Conservation (phyloP, 2,888 invertebrate species). For the Clusia tigrina region DNA sequence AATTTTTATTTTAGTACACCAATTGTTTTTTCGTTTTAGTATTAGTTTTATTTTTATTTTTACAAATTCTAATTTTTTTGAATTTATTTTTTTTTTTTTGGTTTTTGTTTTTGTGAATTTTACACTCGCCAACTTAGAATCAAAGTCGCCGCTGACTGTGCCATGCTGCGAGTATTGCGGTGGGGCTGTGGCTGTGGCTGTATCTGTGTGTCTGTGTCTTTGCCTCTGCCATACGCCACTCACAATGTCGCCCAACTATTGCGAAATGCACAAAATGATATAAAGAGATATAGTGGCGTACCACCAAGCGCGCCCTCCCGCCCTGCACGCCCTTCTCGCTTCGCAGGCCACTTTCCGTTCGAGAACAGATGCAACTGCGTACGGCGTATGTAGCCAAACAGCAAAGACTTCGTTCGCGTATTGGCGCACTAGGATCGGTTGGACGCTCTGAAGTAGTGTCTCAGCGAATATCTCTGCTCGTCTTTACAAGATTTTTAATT, state of each 20-base stretch:
- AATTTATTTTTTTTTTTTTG: conserved; percentile 49
- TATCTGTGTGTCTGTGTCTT: neutral
- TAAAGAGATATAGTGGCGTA: neutral
- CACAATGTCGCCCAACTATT: conserved; percentile 12
- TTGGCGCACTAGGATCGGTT: no score
- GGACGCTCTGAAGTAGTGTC: neutral
- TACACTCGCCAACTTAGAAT: conserved; percentile 14
- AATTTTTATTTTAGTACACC: conserved; percentile 31
- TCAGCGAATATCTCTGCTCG: neutral
- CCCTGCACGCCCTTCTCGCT: neutral
- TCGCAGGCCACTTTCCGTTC: neutral
- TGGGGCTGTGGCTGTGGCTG: no score
- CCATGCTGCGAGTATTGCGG: no score
- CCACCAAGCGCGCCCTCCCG: neutral
- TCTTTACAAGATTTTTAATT: conserved; percentile 7
- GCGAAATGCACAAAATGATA: conserved; percentile 11
- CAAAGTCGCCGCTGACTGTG: neutral
- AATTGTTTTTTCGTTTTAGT: conserved; percentile 34
- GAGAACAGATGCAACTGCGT: conserved; percentile 3
- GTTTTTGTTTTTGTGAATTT: conserved; percentile 40
- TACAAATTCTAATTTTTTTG: no score
- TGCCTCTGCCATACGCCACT: neutral
- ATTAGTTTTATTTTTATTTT: neutral
- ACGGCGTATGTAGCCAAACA: neutral
- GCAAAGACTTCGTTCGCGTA: no score